Evolutionary conservation across 2,797 vertebrate species (phyloP), one percentile per base, ranked within the genome.

Genomic region (Thunnus albacares): DNA sequence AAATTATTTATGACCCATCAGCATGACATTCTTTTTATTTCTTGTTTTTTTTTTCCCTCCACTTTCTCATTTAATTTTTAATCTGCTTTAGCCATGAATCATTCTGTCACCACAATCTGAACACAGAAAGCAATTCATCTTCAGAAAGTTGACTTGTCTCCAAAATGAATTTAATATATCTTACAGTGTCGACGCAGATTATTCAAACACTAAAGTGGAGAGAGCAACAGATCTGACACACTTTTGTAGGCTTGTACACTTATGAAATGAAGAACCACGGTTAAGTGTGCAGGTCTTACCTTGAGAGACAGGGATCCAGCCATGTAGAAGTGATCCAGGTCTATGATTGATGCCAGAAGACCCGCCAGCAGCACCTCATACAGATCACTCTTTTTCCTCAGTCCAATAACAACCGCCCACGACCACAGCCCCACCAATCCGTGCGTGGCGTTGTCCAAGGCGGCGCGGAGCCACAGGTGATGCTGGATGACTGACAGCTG

Each of bases 321-420:
- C 92, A 95, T 89, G 71, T 97, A 93, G 91, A 99, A 99, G 91
- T 99, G 98, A 86, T 99, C 98, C 82, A 99, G 77, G 75, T 99
- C 98, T 77, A 99, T 97, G 77, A 97, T 75, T 1, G 97, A 98
- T 3, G 98, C 97, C 53, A 99, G 95, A 65, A 98, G 96, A 6
- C 97, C 98, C 6, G 98, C 98, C 82, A 99, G 93, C 33, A 96
- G 85, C 22, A 98, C 95, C 91, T 99, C 98, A 71, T 96, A 97
- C 77, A 98, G 87, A 82, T 99, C 97, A 26, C 96, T 97, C 92
- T 93, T 98, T 91, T 98, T 99, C 91, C 96, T 95, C 65, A 98
- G 92, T 77, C 98, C 97, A 49, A 96, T 96, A 56, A 99, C 97
- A 26, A 98, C 94, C 0, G 98, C 97, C 98, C 98, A 99, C 0